Conservation (phyloP, 2,797 vertebrate species). For the Danio jaintianensis region DNA sequence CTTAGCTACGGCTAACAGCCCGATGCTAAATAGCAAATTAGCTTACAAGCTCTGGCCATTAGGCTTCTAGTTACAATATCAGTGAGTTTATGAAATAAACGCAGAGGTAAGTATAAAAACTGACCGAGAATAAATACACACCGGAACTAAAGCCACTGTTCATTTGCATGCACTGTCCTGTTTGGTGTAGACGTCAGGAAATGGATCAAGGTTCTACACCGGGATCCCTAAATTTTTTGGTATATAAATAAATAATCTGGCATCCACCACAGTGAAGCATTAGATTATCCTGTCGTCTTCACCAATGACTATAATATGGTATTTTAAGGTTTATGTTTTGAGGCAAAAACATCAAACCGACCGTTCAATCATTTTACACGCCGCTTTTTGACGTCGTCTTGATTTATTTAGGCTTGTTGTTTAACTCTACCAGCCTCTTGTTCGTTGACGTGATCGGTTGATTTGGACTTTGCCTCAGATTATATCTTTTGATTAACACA, state of each 20-base stretch:
- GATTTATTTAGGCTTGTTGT: neutral
- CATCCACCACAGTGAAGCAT: neutral
- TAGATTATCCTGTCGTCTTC: neutral
- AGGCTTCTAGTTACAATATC: neutral
- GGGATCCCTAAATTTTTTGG: neutral
- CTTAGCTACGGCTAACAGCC: slow-evolving; percentile 1
- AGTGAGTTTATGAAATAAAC: neutral
- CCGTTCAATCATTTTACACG: neutral
- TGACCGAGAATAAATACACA: neutral
- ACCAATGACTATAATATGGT: neutral
- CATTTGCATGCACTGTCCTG: neutral
- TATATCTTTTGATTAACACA: neutral
- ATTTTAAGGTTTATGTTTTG: neutral
- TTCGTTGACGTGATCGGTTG: neutral
- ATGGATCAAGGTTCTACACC: neutral
- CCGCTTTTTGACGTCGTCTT: neutral
- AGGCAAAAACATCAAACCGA: neutral
- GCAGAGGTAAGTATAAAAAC: neutral
- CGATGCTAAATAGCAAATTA: slow-evolving; percentile 40
- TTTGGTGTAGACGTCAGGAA: neutral
- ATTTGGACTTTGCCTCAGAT: slow-evolving; percentile 28
- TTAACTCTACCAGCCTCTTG: neutral
- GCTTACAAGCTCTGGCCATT: neutral
- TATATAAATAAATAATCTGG: neutral
- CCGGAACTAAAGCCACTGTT: neutral